These are phyloP conservation scores for Akabosia matsudoensis DNA, from an alignment of 1,140 invertebrate genomes.

Conservation along the genomic window DNA sequence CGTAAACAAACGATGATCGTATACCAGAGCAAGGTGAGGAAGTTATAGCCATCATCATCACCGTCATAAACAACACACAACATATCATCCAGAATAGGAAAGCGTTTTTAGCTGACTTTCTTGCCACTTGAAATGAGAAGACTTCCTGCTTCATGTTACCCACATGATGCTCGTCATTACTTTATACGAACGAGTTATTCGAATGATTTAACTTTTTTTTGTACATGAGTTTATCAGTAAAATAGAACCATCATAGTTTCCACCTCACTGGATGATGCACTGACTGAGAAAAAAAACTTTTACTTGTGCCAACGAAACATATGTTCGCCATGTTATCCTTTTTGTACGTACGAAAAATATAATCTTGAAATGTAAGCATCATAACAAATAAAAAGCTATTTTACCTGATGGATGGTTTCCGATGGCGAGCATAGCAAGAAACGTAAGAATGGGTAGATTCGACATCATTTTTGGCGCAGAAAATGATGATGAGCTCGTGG, in stretches of 20 bases:
- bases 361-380: background rate
- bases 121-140: background rate
- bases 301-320: background rate
- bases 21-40: constrained; percentile 9
- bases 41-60: background rate
- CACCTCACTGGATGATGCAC: background rate
- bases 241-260: background rate
- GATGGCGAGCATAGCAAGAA: constrained; percentile 40
- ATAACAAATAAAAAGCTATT: constrained; percentile 30
- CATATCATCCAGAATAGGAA: background rate
- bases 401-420: constrained; percentile 47
- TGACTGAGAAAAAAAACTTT: background rate
- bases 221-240: too few relatives aligned
- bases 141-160: background rate
- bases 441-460: constrained; percentile 37
- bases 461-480: constrained; percentile 27
- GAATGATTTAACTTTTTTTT: background rate
- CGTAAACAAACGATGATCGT: too few relatives aligned
- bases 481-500: background rate
- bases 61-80: background rate
- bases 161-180: background rate
- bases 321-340: background rate
- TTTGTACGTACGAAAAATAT: background rate
- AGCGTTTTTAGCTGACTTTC: background rate
- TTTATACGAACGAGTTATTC: background rate